Evolutionary conservation across 2,113 vertebrate genomes (phyloP).

Genomic region (Gopherus evgoodei): DNA sequence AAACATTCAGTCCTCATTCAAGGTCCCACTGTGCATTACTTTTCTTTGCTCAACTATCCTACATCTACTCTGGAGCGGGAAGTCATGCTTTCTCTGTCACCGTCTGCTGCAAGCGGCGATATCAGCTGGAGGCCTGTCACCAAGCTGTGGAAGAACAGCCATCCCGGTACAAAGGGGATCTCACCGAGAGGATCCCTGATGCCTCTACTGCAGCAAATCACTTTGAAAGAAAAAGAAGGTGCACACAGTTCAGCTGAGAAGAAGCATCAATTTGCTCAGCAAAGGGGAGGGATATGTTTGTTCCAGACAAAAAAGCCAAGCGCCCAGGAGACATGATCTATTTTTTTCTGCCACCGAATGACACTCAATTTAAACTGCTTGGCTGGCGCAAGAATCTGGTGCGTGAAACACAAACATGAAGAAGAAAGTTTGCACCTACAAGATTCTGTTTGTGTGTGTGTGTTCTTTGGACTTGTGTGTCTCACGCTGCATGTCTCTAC

Average conservation of each 20-base stretch:
- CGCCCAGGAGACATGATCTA: too few relatives aligned
- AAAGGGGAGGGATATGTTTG: not conserved
- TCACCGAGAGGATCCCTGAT: not conserved
- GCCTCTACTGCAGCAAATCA: not conserved
- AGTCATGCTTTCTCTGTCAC: not conserved
- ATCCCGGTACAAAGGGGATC: not conserved
- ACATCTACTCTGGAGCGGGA: not conserved
- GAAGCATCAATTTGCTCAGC: not conserved
- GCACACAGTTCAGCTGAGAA: not conserved
- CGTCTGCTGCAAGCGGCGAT: not conserved
- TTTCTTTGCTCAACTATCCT: not conserved
- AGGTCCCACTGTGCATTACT: fast-evolving
- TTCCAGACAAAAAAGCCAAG: not conserved
- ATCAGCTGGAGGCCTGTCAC: not conserved
- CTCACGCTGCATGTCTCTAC: not conserved
- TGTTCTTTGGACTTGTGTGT: not conserved
- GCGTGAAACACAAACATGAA: too few relatives aligned
- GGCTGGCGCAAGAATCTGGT: not conserved
- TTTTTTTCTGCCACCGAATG: too few relatives aligned
- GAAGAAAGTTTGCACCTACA: too few relatives aligned
- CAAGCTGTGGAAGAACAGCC: not conserved
- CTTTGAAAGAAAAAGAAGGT: not conserved
- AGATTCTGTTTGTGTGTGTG: not conserved
- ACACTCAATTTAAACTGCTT: not conserved
- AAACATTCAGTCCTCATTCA: fast-evolving